Base-by-base conservation (phyloP, 2,797 vertebrate genomes). In the Dryobates pubescens region DNA sequence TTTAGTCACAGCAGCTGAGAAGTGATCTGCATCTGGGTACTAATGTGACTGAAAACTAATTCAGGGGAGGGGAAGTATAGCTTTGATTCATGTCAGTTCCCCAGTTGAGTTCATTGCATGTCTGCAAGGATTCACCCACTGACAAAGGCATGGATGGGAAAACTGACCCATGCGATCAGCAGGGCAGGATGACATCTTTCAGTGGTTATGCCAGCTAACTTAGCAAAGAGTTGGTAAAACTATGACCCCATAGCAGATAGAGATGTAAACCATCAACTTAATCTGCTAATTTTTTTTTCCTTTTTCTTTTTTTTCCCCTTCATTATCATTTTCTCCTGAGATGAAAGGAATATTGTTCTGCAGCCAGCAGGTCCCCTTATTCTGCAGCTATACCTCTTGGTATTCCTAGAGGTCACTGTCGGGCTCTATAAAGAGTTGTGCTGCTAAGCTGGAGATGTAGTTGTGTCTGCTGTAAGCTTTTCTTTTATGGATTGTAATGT, bases 321-420 rank as follows among this genome's bases (percentile, higher is more conserved):
- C 56, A 24, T n/a, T 32, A 9, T 29, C 75, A 32, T 89, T 93
- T 87, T 89, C 59, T 72, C 20, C 41, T 24, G 59, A 87, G 63
- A 57, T 45, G 49, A 63, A 53, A 69, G 49, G 32, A 41, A 9
- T 56, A 24, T 38, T 71, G 29, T 62, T 71, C 41, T 82, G 69
- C 27, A 79, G 30, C 61, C 56, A 58, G 34, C 71, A 56, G 69
- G 61, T 56, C 43, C 41, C 5, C 1, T 38, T 76, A 49, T 54
- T 58, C 13, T 68, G 8, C 30, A 68, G 61, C 62, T 81, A 5
- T 88, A n/a, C 77, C 47, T n/a, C 68, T 62, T 5, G 0, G 17
- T 47, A 10, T 67, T 92, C 86, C 79, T 90, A 62, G 86, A 83
- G 89, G 90, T 86, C 94, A 77, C 86, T 86, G 56, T 73, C 85